Evolutionary conservation across 2,113 vertebrate genomes (phyloP).

Genomic region (Pteropus alecto): DNA sequence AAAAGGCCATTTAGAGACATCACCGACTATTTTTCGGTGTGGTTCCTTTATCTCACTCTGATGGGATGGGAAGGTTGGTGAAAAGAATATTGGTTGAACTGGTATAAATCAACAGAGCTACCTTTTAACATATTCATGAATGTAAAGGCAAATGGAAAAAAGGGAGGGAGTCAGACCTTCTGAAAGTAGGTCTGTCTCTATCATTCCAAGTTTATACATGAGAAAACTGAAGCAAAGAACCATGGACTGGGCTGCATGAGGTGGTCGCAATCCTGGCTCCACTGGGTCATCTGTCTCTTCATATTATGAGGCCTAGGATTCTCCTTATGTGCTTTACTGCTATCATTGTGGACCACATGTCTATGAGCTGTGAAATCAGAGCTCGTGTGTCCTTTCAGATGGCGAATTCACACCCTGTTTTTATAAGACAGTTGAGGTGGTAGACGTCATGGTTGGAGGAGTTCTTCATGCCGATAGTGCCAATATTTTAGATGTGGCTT

Average conservation of each 20-base stretch:
- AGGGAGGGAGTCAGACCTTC: not conserved
- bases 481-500: not conserved
- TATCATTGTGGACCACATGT: not conserved
- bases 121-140: slow-evolving; percentile 3
- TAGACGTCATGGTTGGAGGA: not conserved
- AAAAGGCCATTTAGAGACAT: not conserved
- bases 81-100: slow-evolving; percentile 14
- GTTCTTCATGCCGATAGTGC: not conserved
- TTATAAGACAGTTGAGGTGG: not conserved
- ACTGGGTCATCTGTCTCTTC: not conserved
- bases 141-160: not conserved
- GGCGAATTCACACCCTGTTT: not conserved
- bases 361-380: not conserved
- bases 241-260: too few species aligned
- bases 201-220: not conserved
- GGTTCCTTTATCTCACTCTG: not conserved
- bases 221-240: not conserved
- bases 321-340: not conserved
- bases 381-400: not conserved
- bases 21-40: not conserved
- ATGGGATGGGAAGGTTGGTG: not conserved
- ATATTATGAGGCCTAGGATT: not conserved
- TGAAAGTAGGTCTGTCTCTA: not conserved
- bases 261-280: not conserved
- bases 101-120: slow-evolving; percentile 24